Percentiles rank a stretch among this genome's conserved stretches.
These are phyloP conservation scores for Agriopis leucophaearia DNA, from an alignment of 2,888 invertebrate species.

Conservation along the genomic window DNA sequence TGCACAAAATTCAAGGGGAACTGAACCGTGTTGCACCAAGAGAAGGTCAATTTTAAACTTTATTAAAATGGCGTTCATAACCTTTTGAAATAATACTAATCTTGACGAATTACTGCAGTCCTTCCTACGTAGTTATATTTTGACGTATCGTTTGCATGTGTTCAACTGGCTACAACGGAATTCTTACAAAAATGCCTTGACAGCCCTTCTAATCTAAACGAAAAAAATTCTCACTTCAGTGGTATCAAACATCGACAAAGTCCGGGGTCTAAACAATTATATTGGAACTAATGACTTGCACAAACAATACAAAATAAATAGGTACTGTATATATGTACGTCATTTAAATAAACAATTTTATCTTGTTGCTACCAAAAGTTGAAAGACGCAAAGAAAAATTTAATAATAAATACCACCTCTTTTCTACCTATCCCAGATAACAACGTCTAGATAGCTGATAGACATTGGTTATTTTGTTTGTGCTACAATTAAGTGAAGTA, in stretches of 20 bases:
- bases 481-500: background rate
- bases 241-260: conserved; percentile 3
- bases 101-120: no score
- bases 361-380: conserved; percentile 23
- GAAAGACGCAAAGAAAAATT: conserved; percentile 6
- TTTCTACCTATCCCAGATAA: background rate
- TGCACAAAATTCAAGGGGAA: no score
- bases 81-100: no score
- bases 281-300: background rate
- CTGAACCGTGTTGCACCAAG: no score
- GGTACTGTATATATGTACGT: conserved; percentile 1
- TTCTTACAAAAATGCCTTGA: no score
- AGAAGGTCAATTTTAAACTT: no score
- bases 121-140: no score
- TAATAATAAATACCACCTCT: conserved; percentile 6
- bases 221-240: no score
- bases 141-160: no score
- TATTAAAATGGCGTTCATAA: no score
- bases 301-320: background rate
- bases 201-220: no score
- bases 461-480: conserved; percentile 1
- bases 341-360: conserved; percentile 11
- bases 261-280: conserved; percentile 8
- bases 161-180: no score
- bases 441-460: conserved; percentile 9